Percentiles rank a stretch among this genome's conserved stretches.
These are phyloP conservation scores for Coracias cyanogaster DNA, from an alignment of 2,797 vertebrate genomes.

Conservation along the genomic window DNA sequence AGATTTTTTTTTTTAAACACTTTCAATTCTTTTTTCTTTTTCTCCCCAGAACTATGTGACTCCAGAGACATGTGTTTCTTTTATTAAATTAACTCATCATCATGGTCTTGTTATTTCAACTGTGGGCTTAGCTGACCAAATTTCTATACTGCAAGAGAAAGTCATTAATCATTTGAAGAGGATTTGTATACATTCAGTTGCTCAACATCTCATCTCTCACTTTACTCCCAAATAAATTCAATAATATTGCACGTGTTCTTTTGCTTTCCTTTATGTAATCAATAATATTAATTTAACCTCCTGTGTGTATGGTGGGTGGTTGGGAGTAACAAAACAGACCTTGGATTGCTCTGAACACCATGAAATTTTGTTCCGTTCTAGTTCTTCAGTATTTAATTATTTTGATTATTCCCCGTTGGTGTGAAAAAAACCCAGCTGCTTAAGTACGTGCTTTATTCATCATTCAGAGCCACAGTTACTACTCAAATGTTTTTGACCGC, in stretches of 20 bases:
- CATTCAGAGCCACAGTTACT: not conserved
- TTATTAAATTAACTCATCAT: constrained; percentile 45
- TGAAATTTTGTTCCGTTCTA: constrained; percentile 18
- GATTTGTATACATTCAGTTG: constrained; percentile 24
- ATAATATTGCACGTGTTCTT: not conserved
- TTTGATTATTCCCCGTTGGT: constrained; percentile 28
- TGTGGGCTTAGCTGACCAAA: constrained; percentile 1
- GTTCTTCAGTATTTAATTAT: constrained; percentile 42
- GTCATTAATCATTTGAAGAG: constrained; percentile 44
- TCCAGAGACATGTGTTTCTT: not conserved
- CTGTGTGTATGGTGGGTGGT: constrained; percentile 3
- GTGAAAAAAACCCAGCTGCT: not conserved
- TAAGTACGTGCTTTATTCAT: constrained; percentile 17
- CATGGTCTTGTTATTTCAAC: constrained; percentile 41
- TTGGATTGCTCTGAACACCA: not conserved
- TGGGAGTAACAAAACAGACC: constrained; percentile 27
- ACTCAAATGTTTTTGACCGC: not conserved
- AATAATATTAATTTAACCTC: constrained; percentile 49
- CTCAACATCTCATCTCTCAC: constrained; percentile 34
- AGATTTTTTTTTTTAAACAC: not conserved
- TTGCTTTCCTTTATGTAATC: constrained; percentile 16
- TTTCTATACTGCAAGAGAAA: constrained; percentile 39
- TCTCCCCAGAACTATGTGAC: not conserved
- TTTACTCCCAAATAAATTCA: constrained; percentile 52
- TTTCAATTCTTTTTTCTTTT: not conserved